A percentile compares a stretch with the other conserved stretches of the same genome.
These are phyloP conservation scores for Thamnaconus septentrionalis DNA, from an alignment of 2,113 vertebrate genomes.

Conservation along the genomic window DNA sequence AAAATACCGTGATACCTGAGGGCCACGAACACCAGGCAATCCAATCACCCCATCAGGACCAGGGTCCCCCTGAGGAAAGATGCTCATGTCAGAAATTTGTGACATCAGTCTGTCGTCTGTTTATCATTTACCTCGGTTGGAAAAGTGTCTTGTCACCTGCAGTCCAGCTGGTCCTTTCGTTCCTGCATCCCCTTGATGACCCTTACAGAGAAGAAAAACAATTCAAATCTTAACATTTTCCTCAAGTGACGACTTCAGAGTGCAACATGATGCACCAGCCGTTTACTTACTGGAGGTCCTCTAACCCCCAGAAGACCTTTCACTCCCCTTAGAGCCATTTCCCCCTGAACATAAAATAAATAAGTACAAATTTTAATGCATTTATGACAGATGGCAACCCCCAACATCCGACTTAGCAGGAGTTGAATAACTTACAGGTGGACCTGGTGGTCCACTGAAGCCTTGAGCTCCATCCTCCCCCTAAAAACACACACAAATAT, in stretches of 20 bases:
- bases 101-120: neutral
- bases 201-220: conserved; percentile 48
- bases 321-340: conserved; percentile 59
- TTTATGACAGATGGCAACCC: neutral
- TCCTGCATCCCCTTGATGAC: conserved; percentile 68
- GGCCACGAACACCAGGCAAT: conserved; percentile 65
- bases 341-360: conserved; percentile 56
- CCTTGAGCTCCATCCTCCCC: conserved; percentile 65
- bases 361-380: neutral
- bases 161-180: conserved; percentile 60
- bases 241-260: neutral
- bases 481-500: conserved; percentile 48
- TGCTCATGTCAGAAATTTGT: neutral
- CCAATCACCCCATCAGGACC: conserved; percentile 63
- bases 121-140: too few relatives aligned
- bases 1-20: conserved; percentile 63
- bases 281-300: conserved; percentile 72
- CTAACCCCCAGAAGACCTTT: conserved; percentile 72
- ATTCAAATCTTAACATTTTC: too few relatives aligned
- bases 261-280: neutral
- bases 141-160: conserved; percentile 49
- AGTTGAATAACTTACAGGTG: conserved; percentile 51
- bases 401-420: neutral
- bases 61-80: conserved; percentile 64
- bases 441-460: conserved; percentile 69